Evolutionary conservation across 1,140 invertebrate genomes (phyloP), one percentile per base, ranked within the genome.

Genomic region (Eriocheir sinensis): DNA sequence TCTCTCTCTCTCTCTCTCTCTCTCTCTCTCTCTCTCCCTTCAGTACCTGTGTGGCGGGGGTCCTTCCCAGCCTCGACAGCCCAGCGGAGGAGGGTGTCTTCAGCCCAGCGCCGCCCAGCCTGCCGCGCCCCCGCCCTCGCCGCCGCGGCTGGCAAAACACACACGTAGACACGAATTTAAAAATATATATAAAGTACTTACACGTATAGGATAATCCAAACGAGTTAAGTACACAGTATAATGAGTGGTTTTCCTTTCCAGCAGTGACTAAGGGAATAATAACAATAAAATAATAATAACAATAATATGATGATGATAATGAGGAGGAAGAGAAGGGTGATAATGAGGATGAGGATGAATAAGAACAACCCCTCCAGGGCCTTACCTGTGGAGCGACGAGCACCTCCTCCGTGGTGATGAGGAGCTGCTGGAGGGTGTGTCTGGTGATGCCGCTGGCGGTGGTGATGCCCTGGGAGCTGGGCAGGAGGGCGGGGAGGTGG

Each of bases 341-440:
- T 21, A 4, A n/a, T 21, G 1, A 72, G 8, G 6, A 17, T 72
- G 6, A 72, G 4, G 8, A 60, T 60, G 2, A 88, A 6, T 38
- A 38, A 9, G 0, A 88, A 6, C 30, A 88, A 38, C 36, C 17
- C 21, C 36, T 17, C 15, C 0, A 32, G n/a, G 30, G 79, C 17
- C 86, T 89, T 41, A 92, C 92, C 83, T 44, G 32, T 3, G 72
- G 79, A 32, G 92, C 41, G 15, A 88, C 92, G 0, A 93, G 83
- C 1, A 93, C 44, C 48, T 93, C 92, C 0, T 93, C 92, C 0
- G 92, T 93, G 34, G 92, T 93, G 92, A 93, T 48, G 12, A 93
- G 79, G 17, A 93, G 92, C 41, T 93, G 92, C 36, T 93, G 92
- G n/a, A 93, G 83, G 6, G 92, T 93, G n/a, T 93, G 81, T 2